Percentiles rank a stretch among this genome's conserved stretches.
Conservation (phyloP, 1,140 invertebrate species). For the Nymphalis io region DNA sequence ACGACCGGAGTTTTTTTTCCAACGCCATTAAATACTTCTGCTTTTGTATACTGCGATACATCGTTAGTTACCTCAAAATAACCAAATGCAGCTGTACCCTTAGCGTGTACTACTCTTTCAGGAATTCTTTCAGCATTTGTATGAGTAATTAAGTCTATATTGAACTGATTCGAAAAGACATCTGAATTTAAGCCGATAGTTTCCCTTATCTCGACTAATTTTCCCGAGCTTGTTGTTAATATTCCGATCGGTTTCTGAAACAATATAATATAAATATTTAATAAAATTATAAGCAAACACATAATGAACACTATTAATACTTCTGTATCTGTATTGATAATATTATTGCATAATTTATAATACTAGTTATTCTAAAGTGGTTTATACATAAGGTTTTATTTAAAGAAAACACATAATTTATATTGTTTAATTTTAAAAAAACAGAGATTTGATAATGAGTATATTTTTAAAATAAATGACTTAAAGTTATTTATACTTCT, state of each 20-base stretch:
- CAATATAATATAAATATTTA: not conserved
- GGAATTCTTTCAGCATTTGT: slow-evolving; percentile 86
- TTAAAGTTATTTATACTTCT: no score
- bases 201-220: slow-evolving; percentile 86
- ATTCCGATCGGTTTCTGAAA: slow-evolving; percentile 69
- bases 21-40: slow-evolving; percentile 90
- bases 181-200: slow-evolving; percentile 69
- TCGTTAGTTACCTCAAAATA: slow-evolving; percentile 97
- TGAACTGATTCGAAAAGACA: slow-evolving; percentile 89
- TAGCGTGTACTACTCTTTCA: slow-evolving; percentile 96
- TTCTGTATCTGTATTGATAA: no score
- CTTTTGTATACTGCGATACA: slow-evolving; percentile 92
- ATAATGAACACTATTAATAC: no score
- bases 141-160: slow-evolving; percentile 86
- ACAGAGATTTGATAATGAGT: no score
- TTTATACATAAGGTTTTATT: no score
- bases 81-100: slow-evolving; percentile 96
- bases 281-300: no score
- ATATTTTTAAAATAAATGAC: no score
- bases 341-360: no score
- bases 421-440: no score
- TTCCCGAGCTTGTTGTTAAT: slow-evolving; percentile 86
- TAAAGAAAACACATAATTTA: no score
- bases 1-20: slow-evolving; percentile 91
- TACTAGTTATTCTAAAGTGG: no score